Evolutionary conservation across 2,888 invertebrate species (phyloP), one percentile per base, ranked within the genome.

Genomic region (Pterostichus madidus): DNA sequence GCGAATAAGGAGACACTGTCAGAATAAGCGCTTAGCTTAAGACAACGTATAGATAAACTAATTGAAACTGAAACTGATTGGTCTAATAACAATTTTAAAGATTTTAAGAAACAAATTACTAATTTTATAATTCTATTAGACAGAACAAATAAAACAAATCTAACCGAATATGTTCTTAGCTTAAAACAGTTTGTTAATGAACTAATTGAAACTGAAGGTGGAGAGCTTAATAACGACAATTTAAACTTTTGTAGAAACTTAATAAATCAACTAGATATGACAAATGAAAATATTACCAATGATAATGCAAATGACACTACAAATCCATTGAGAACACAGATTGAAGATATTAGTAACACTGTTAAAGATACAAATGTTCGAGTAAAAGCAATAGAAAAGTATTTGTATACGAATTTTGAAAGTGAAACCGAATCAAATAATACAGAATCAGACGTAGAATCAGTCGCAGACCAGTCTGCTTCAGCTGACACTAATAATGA

Each of bases 91-190:
- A 52, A 52, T 52, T 52, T 52, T 52, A 52, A 52, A 52, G 11
- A 52, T 13, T 52, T 52, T 52, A 13, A 52, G 52, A 52, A 52
- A 52, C 52, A 52, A 52, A 52, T 52, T 52, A 52, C 52, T 52
- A 52, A 52, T 52, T 52, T 52, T 52, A 52, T 52, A 52, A 52
- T n/a, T 52, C 52, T 52, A 52, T 52, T 52, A 52, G 52, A 52
- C 10, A 52, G 52, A 52, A 52, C 52, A 5, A 52, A 52, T 52
- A 13, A 13, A 52, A 52, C 52, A 52, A 52, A 52, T 52, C n/a
- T 52, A 52, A 52, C 52, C 5, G 52, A 52, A 52, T 52, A 52
- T 52, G 52, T 52, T 52, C 52, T 52, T 13, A 52, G 52, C 13
- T 52, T 52, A 13, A 52, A 13, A n/a, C 52, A 52, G 52, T 13